phyloP scores from a whole-genome alignment of 2,888 invertebrate genomes.

The Gisinianus flammeolus region DNA sequence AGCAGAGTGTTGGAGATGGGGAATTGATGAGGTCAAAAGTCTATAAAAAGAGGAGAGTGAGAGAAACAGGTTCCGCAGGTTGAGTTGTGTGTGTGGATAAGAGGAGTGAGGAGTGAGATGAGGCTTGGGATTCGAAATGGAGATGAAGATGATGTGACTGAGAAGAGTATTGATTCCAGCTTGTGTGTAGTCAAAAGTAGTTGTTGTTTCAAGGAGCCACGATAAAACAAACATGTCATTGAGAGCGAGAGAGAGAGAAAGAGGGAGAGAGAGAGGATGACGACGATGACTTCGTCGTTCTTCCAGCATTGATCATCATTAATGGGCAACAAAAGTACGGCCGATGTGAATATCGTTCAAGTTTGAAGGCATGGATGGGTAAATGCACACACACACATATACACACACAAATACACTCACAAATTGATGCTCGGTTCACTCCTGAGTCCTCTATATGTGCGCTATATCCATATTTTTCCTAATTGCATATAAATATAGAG shows the following conservation, averaged over 20 bases:
- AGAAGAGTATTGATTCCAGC: background rate
- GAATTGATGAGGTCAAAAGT: conserved; percentile 8
- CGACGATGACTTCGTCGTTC: background rate
- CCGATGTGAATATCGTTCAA: background rate
- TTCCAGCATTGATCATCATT: background rate
- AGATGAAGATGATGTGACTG: background rate
- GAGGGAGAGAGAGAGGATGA: background rate
- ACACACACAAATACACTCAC: background rate
- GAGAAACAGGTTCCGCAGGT: conserved; percentile 2
- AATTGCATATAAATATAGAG: no score
- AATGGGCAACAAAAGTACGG: background rate
- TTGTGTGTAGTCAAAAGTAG: background rate
- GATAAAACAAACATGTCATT: conserved; percentile 24
- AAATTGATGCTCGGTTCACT: background rate
- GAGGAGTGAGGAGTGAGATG: background rate
- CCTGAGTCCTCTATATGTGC: background rate
- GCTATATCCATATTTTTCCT: no score
- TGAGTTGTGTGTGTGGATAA: background rate
- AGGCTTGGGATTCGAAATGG: background rate
- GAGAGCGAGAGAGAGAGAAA: background rate
- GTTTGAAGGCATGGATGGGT: background rate
- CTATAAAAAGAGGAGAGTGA: background rate
- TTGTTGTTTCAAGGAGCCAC: conserved; percentile 6
- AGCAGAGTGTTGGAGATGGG: background rate
- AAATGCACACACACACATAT: background rate